These are phyloP conservation scores for Antechinus flavipes DNA, from an alignment of 2,113 vertebrate species.

Conservation along the genomic window DNA sequence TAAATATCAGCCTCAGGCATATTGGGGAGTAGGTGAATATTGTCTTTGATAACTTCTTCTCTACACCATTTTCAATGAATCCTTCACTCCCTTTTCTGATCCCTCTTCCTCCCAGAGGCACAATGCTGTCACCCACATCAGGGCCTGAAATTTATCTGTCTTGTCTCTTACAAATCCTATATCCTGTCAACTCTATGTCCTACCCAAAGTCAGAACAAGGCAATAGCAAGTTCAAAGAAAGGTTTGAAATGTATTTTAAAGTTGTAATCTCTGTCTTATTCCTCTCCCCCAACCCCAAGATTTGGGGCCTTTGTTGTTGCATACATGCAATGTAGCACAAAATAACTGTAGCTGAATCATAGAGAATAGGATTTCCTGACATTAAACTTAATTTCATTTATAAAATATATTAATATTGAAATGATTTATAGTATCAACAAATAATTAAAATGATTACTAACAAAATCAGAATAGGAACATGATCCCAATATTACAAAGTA, in stretches of 20 bases:
- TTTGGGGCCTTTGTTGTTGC: background rate
- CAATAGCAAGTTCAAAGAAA: background rate
- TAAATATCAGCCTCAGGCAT: background rate
- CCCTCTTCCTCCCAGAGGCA: background rate
- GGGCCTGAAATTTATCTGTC: background rate
- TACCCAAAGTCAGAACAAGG: background rate
- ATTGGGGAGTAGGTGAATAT: background rate
- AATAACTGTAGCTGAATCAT: background rate
- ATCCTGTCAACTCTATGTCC: background rate
- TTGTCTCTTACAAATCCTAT: background rate
- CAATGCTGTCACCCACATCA: background rate
- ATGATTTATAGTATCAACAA: background rate
- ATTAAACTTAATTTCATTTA: background rate
- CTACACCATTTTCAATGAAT: background rate
- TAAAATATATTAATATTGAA: background rate
- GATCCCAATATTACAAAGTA: background rate
- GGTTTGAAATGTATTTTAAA: background rate
- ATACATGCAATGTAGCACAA: background rate
- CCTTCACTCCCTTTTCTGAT: background rate
- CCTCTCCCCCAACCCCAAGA: background rate
- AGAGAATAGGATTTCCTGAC: background rate
- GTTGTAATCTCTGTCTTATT: background rate
- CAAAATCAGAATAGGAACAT: background rate
- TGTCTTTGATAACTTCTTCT: background rate
- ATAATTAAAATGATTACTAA: background rate